Conservation (phyloP, 2,797 vertebrate genomes). For the Nannoperca obscura region DNA sequence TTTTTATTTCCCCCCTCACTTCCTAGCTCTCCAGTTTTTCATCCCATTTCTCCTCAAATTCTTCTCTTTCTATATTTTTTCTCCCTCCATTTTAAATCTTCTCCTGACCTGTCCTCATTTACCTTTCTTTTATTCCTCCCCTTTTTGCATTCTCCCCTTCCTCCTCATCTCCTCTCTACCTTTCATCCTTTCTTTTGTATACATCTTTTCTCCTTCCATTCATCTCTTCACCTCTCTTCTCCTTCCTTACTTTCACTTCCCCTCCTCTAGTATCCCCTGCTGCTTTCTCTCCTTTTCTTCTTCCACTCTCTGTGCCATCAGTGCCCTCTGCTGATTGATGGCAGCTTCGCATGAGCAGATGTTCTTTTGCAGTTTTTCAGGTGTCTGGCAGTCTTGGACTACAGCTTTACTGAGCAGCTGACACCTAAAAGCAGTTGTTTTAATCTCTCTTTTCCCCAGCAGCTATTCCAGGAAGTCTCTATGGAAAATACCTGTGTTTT, state of each 20-base stretch:
- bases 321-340: conserved; percentile 71
- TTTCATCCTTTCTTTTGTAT: background rate
- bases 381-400: background rate
- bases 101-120: background rate
- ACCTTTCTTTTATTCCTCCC: background rate
- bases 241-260: background rate
- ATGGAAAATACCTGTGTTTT: background rate
- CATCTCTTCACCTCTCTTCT: background rate
- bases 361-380: background rate
- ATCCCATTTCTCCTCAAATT: background rate
- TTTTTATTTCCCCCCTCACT: no score
- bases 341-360: conserved; percentile 20
- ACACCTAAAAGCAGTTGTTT: background rate
- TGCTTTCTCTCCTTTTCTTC: background rate
- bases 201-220: background rate
- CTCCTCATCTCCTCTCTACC: background rate
- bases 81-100: no score
- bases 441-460: background rate
- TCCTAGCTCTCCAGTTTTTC: background rate
- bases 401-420: conserved; percentile 6
- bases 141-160: background rate
- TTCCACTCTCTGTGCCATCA: conserved; percentile 44
- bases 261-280: background rate
- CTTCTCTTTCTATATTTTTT: background rate
- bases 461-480: background rate